Evolutionary conservation across 2,888 invertebrate genomes (phyloP).

Genomic region (Panopea generosa): DNA sequence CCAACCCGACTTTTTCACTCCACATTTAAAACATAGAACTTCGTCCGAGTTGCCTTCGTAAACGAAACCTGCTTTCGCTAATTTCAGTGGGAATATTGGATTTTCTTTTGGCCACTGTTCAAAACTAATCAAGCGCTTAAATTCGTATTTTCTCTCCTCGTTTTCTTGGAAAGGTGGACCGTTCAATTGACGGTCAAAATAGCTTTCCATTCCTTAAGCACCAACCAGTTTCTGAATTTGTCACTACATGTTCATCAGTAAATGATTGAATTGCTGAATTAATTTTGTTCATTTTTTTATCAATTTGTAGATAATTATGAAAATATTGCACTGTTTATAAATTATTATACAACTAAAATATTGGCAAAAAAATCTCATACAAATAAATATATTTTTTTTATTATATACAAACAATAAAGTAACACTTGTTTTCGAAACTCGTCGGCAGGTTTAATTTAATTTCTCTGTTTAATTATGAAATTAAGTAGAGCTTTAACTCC

Average conservation of each 20-base stretch:
- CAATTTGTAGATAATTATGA: background rate
- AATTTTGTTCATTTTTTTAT: background rate
- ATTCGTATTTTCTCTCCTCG: conserved; percentile 62
- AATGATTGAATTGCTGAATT: too few species aligned
- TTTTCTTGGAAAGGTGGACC: conserved; percentile 41
- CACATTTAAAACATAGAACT: conserved; percentile 96
- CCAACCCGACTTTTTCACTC: conserved; percentile 96
- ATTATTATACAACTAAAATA: background rate
- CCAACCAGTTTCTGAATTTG: too few species aligned
- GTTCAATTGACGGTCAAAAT: conserved; percentile 35
- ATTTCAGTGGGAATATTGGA: conserved; percentile 79
- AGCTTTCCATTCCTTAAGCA: conserved; percentile 40
- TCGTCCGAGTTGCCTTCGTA: conserved; percentile 92
- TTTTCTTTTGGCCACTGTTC: conserved; percentile 89
- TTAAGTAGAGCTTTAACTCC: background rate
- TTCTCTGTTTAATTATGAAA: too few species aligned
- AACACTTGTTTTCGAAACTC: too few species aligned
- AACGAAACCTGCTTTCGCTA: conserved; percentile 96
- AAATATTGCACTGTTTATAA: background rate
- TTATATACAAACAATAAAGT: too few species aligned
- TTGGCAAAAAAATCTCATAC: too few species aligned
- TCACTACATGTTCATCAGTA: too few species aligned
- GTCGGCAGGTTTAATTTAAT: too few species aligned
- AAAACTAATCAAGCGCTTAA: conserved; percentile 59
- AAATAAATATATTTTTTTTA: too few species aligned